Evolutionary conservation across 2,113 vertebrate genomes (phyloP).

Genomic region (Poecile atricapillus): DNA sequence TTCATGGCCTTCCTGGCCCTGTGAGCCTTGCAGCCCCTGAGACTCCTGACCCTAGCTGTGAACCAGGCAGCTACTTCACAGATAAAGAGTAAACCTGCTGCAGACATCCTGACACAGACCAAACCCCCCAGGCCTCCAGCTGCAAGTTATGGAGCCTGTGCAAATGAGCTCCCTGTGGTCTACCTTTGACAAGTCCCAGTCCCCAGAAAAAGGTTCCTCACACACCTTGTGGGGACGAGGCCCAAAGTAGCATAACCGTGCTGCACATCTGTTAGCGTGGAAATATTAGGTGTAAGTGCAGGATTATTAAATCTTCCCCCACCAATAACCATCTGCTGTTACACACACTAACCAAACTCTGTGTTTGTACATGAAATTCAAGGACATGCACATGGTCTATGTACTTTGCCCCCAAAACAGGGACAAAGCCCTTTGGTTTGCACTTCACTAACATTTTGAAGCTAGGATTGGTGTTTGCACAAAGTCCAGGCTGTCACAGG

Average conservation of each 20-base stretch:
- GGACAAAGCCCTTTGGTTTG: not conserved
- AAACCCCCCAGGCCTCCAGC: not conserved
- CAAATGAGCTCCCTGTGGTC: not conserved
- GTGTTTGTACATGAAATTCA: not conserved
- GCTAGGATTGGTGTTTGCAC: not conserved
- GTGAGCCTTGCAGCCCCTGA: not conserved
- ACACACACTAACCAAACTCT: not conserved
- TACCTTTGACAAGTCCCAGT: not conserved
- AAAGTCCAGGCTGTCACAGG: not conserved
- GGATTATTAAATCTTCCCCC: not conserved
- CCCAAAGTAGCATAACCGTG: not conserved
- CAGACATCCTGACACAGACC: not conserved
- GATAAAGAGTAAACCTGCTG: not conserved
- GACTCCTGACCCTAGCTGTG: not conserved
- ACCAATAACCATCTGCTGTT: not conserved
- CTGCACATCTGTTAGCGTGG: not conserved
- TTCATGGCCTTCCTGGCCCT: not conserved
- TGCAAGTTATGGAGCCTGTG: not conserved
- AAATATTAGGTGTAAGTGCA: constrained; percentile 21
- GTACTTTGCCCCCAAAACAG: not conserved
- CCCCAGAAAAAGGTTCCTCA: not conserved
- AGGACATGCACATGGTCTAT: not conserved
- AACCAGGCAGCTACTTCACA: not conserved
- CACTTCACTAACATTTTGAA: not conserved
- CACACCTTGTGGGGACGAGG: not conserved